Evolutionary conservation across 2,888 invertebrate species (phyloP).

Genomic region (Hymenopus coronatus): DNA sequence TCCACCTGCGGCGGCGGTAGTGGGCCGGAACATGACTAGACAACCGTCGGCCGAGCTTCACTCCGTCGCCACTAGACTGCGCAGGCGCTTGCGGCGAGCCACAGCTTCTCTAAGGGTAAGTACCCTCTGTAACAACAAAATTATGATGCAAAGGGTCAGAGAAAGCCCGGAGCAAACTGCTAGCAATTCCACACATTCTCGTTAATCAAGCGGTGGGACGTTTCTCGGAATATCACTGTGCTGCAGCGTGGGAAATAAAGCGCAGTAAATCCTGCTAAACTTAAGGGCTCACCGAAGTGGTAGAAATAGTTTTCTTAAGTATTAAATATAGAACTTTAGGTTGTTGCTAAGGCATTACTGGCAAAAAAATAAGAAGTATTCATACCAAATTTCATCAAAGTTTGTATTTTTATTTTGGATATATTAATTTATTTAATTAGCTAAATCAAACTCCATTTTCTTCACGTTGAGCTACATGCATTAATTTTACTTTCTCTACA

Average conservation of each 20-base stretch:
- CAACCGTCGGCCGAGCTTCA: conserved; percentile 6
- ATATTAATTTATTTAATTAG: no score
- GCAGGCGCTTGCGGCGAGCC: conserved; percentile 14
- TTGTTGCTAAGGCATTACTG: no score
- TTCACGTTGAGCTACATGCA: no score
- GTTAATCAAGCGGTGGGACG: not conserved
- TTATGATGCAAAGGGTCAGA: not conserved
- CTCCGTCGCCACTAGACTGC: conserved; percentile 17
- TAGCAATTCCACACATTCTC: not conserved
- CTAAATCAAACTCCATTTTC: no score
- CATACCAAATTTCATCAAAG: no score
- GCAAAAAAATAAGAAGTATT: no score
- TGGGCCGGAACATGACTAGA: not conserved
- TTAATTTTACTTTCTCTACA: no score
- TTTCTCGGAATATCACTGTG: not conserved
- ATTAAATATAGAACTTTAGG: no score
- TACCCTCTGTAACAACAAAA: not conserved
- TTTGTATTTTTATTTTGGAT: no score
- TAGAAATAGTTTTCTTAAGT: no score
- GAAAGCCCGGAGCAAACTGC: not conserved
- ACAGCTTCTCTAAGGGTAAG: conserved; percentile 23
- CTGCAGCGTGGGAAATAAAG: not conserved
- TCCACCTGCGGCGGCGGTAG: not conserved
- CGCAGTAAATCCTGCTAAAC: no score
- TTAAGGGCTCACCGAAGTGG: no score